These are phyloP conservation scores for Plotosus lineatus DNA, from an alignment of 2,113 vertebrate species.

Conservation along the genomic window DNA sequence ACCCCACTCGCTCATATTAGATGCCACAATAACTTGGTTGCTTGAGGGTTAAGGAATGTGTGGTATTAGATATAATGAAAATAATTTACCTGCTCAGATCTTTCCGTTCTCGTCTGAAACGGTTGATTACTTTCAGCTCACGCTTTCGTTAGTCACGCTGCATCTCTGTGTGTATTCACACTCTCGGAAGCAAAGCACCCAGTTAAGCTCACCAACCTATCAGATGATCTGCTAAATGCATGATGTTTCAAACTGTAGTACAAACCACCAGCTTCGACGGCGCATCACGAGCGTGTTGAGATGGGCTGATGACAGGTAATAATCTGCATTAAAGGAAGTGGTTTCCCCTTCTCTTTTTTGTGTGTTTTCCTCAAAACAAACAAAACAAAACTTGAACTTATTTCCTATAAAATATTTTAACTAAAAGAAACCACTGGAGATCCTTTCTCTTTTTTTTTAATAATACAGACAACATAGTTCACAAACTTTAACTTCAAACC, in stretches of 20 bases:
- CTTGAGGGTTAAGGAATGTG: no score
- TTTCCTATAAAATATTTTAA: not conserved
- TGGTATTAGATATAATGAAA: no score
- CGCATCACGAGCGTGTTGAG: not conserved
- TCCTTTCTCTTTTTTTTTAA: not conserved
- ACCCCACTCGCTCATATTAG: no score
- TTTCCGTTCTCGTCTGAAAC: not conserved
- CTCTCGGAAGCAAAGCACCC: no score
- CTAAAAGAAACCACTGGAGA: not conserved
- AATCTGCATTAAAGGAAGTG: conserved; percentile 21
- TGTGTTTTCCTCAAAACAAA: not conserved
- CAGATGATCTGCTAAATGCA: not conserved
- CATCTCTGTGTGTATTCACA: no score
- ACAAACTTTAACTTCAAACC: no score
- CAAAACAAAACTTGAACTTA: not conserved
- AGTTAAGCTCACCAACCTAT: not conserved
- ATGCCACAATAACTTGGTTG: no score
- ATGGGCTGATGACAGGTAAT: not conserved
- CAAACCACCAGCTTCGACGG: not conserved
- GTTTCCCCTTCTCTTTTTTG: not conserved
- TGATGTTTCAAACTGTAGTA: not conserved
- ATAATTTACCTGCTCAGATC: not conserved
- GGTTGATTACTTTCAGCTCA: not conserved
- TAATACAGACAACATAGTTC: no score
- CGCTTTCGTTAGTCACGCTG: not conserved